These are phyloP conservation scores for Paracanthobrama guichenoti DNA, from an alignment of 2,113 vertebrate genomes.

Conservation along the genomic window DNA sequence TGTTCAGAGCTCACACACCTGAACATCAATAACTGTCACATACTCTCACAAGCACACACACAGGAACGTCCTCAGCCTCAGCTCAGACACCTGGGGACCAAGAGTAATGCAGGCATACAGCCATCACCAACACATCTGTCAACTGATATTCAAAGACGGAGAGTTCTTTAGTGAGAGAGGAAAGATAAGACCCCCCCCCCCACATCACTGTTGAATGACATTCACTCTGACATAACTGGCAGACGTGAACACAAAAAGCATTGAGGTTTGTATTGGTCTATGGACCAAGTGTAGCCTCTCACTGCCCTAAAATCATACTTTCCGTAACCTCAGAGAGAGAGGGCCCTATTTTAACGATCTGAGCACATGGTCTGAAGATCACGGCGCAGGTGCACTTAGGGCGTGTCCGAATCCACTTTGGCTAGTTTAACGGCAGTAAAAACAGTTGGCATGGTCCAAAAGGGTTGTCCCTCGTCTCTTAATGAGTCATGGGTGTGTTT, in stretches of 20 bases:
- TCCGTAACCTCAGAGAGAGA: background rate
- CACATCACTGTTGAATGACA: background rate
- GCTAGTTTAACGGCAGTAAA: no score
- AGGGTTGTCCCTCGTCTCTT: no score
- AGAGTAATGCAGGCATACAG: conserved; percentile 74
- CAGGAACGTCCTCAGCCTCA: conserved; percentile 74
- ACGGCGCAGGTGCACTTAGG: no score
- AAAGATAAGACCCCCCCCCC: conserved; percentile 48
- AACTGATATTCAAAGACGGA: conserved; percentile 50
- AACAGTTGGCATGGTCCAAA: no score
- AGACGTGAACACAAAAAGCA: background rate
- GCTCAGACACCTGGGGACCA: conserved; percentile 75
- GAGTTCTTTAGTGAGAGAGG: conserved; percentile 38
- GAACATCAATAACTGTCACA: conserved; percentile 80
- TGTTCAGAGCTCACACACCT: conserved; percentile 72
- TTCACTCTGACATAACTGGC: background rate
- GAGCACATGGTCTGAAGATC: no score
- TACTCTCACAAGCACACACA: conserved; percentile 74
- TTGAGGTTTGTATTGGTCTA: background rate
- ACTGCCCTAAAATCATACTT: background rate
- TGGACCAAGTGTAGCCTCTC: background rate
- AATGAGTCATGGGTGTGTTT: no score
- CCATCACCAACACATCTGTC: conserved; percentile 78
- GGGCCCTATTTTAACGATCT: no score
- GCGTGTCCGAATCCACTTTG: no score